Evolutionary conservation across 2,797 vertebrate species (phyloP).

Genomic region (Poeciliopsis gracilis): DNA sequence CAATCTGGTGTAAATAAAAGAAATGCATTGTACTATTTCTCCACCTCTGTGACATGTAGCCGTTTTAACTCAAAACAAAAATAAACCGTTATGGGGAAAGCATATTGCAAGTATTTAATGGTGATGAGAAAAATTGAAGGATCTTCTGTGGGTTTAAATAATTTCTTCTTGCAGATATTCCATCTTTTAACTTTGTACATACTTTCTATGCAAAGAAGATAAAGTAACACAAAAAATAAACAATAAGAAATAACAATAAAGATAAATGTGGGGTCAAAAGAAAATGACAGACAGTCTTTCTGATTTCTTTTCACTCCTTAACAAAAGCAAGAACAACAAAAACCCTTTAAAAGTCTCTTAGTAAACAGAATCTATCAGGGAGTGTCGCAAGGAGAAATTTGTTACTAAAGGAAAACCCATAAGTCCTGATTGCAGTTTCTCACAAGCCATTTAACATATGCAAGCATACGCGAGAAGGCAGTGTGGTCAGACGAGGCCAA

Average conservation of each 20-base stretch:
- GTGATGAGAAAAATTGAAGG: background rate
- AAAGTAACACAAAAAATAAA: background rate
- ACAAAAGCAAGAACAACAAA: background rate
- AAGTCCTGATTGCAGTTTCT: background rate
- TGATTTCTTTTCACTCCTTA: background rate
- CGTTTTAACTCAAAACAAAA: background rate
- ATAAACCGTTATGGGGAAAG: background rate
- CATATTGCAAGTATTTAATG: background rate
- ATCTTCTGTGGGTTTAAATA: background rate
- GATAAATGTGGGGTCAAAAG: background rate
- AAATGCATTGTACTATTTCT: background rate
- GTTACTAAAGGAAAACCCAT: too few relatives aligned
- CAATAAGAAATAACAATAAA: background rate
- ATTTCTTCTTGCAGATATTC: background rate
- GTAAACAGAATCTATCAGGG: background rate
- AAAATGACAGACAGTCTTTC: background rate
- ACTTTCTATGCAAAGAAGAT: background rate
- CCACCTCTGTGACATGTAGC: background rate
- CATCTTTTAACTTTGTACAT: background rate
- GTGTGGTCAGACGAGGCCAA: background rate
- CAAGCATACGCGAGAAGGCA: background rate
- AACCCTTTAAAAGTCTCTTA: background rate
- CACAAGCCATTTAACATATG: background rate
- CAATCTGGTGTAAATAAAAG: background rate
- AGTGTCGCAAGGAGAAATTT: too few relatives aligned